Conservation (phyloP, 2,888 invertebrate species). For the Antitype chi region DNA sequence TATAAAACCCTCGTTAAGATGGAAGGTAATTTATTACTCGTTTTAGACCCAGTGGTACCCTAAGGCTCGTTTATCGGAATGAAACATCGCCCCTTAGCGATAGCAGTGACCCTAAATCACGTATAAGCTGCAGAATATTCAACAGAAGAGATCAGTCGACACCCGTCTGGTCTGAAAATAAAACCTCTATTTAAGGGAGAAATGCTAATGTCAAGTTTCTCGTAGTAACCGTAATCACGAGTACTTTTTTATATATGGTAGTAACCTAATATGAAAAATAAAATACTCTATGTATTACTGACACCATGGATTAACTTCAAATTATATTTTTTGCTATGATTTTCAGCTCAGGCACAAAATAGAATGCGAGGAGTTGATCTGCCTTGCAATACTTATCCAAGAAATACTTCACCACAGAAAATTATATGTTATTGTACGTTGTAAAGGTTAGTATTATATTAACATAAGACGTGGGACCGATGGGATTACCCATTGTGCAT, state of each 20-base stretch:
- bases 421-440: too few species aligned
- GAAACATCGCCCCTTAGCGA: conserved; percentile 28
- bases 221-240: neutral
- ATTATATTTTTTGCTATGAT: neutral
- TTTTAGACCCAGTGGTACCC: conserved; percentile 18
- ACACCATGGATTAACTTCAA: neutral
- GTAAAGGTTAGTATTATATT: too few species aligned
- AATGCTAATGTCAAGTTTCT: neutral
- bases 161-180: neutral
- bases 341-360: neutral
- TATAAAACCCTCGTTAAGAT: neutral
- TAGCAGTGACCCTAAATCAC: conserved; percentile 11
- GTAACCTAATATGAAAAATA: neutral
- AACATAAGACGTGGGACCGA: too few species aligned
- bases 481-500: too few species aligned
- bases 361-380: too few species aligned
- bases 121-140: conserved; percentile 8
- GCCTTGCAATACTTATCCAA: too few species aligned
- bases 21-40: conserved; percentile 24
- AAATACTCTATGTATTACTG: neutral
- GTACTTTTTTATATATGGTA: too few species aligned
- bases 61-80: conserved; percentile 27
- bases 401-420: too few species aligned
- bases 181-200: neutral
- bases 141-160: neutral